phyloP scores from a whole-genome alignment of 1,140 invertebrate species.

The Bombyx mori region ASM3026992v2 NC_085119.1:9479001-9479500 shows the following conservation, averaged over 20 bases:
- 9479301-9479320: constrained; percentile 22
- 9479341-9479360: constrained; percentile 47
- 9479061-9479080: constrained; percentile 18
- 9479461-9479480: not conserved
- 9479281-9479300: not conserved
- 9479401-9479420: constrained; percentile 36
- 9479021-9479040: constrained; percentile 68
- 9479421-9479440: too few relatives aligned
- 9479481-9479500: not conserved
- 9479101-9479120: too few relatives aligned
- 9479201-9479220: too few relatives aligned
- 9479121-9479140: not conserved
- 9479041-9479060: constrained; percentile 51
- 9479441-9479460: not conserved
- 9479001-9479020: constrained; percentile 68
- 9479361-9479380: constrained; percentile 55
- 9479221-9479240: too few relatives aligned
- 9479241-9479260: not conserved
- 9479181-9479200: too few relatives aligned
- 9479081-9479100: not conserved
- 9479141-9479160: too few relatives aligned
- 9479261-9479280: not conserved
- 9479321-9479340: constrained; percentile 30
- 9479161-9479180: too few relatives aligned
- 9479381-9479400: constrained; percentile 56